phyloP scores from a whole-genome alignment of 2,888 invertebrate species.

The Dendrolimus houi region DNA sequence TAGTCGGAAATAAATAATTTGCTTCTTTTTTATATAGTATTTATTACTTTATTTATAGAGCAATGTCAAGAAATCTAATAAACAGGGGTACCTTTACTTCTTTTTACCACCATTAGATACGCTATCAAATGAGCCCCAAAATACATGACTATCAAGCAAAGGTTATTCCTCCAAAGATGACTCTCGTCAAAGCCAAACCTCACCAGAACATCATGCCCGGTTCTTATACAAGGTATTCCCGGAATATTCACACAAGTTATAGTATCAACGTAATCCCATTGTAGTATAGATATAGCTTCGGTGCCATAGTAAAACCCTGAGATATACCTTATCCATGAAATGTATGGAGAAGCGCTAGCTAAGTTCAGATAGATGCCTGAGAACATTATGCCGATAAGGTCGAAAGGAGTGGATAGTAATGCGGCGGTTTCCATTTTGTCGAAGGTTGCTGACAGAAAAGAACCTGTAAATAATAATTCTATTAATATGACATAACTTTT shows the following conservation, averaged over 20 bases:
- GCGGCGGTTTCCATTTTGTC: constrained; percentile 81
- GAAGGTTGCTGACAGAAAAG: constrained; percentile 82
- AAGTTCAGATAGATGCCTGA: constrained; percentile 82
- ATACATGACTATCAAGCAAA: constrained; percentile 55
- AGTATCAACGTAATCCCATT: constrained; percentile 77
- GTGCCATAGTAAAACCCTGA: constrained; percentile 83
- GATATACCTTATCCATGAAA: constrained; percentile 78
- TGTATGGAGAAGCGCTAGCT: constrained; percentile 65
- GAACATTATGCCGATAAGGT: constrained; percentile 79
- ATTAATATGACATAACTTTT: no score
- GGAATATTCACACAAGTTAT: constrained; percentile 76
- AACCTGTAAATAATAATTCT: constrained; percentile 48
- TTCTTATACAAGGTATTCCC: constrained; percentile 77
- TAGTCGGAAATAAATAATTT: no score
- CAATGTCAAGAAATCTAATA: constrained; percentile 31
- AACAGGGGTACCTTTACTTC: constrained; percentile 63
- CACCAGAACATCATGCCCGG: constrained; percentile 76
- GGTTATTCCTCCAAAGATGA: constrained; percentile 59
- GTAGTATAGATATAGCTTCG: constrained; percentile 81
- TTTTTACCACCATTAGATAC: constrained; percentile 53
- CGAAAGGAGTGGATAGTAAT: constrained; percentile 81
- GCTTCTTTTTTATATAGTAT: no score
- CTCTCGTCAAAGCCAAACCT: constrained; percentile 68
- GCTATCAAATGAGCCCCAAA: constrained; percentile 50
- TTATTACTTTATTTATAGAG: no score